These are phyloP conservation scores for Saguinus imperator DNA, from an alignment of 2,113 vertebrate species.

Conservation along the genomic window DNA sequence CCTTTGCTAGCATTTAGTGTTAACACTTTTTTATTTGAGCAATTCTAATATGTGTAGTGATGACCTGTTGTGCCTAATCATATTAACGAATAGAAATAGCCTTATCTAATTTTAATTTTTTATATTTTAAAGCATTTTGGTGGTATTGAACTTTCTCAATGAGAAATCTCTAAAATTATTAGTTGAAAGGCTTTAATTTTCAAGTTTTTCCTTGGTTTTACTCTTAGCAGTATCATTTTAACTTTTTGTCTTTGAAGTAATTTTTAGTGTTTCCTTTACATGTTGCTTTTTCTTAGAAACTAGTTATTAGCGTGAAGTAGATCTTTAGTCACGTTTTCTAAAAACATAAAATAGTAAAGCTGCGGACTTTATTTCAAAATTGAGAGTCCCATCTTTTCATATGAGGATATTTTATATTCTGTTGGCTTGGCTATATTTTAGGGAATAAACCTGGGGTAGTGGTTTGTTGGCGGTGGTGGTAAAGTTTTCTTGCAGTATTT, in stretches of 20 bases:
- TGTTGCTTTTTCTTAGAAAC: neutral
- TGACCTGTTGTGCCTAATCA: neutral
- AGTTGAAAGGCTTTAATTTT: neutral
- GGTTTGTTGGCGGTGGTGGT: neutral
- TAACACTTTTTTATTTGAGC: neutral
- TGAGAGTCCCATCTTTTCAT: neutral
- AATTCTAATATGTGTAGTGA: neutral
- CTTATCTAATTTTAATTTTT: neutral
- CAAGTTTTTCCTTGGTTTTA: neutral
- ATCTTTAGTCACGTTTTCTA: neutral
- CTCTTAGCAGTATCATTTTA: neutral
- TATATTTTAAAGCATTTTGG: neutral
- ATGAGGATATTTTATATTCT: neutral
- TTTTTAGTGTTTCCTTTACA: neutral
- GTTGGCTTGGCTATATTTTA: neutral
- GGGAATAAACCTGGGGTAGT: neutral
- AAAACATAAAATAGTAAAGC: neutral
- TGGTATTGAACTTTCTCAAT: neutral
- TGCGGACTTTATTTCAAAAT: constrained; percentile 18
- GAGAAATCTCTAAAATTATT: neutral
- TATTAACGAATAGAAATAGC: neutral
- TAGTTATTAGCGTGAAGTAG: neutral
- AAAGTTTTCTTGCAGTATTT: neutral
- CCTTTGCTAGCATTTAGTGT: neutral
- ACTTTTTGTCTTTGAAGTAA: neutral